Base-by-base conservation (phyloP, 2,888 invertebrate genomes). In the Torymus texanus region DNA sequence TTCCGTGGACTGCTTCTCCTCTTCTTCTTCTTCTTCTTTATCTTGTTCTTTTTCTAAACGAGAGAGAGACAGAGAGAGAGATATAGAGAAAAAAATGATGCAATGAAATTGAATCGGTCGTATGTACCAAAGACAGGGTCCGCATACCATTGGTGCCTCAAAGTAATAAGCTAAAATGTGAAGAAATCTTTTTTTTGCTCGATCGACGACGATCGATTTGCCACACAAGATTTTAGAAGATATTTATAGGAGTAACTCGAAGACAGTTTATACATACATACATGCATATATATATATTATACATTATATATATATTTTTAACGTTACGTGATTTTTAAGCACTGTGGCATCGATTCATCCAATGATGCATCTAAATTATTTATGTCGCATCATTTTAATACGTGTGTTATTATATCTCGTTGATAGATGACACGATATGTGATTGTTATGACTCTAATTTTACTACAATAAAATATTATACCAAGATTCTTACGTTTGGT, bases 121-220 rank as follows among this genome's bases (percentile, higher is more conserved):
- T 89, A 88, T 87, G 90, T 90, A 90, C 90, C 90, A 90, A 90
- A 90, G 90, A 90, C 90, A 90, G 90, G 90, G 90, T 90, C 89
- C 89, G 89, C 87, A 90, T 89, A 90, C 90, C 90, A 90, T 90
- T 90, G 90, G 90, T 90, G 90, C 90, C 90, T 90, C 88, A 90
- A 88, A 87, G 86, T 87, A 86, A 86, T 80, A 85, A 84, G 82
- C 83, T 84, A 83, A 84, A 84, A 84, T 83, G 87, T 85, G 86
- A 88, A 41, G 41, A 41, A 80, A 88, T 86, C 74, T 81, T 81
- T 81, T 71, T 88, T 88, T 85, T 87, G 89, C 88, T 88, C 88
- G 87, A 41, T 41, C 41, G 41, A 41, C 41, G 41, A 87, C 88
- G 88, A 87, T 88, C 81, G 85, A 88, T 89, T 89, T 89, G 88